Conservation (phyloP, 53 echinoderm and acorn worm species). For the Paelopatides confundens region DNA sequence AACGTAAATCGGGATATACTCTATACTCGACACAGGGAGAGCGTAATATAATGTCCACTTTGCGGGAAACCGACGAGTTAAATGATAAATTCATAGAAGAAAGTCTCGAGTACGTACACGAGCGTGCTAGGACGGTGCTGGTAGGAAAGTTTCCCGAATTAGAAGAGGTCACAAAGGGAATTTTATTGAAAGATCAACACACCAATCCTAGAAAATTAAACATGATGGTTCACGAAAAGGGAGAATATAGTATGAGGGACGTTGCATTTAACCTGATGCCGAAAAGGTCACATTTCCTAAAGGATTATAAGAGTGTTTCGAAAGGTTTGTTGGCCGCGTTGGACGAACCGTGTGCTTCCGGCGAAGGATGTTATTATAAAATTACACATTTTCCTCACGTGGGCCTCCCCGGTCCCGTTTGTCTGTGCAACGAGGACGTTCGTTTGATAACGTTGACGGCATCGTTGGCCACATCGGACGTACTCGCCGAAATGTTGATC, state of each 20-base stretch:
- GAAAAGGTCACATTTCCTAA: background rate
- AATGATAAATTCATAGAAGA: background rate
- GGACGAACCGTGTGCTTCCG: background rate
- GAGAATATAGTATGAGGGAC: background rate
- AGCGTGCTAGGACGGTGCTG: background rate
- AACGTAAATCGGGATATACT: background rate
- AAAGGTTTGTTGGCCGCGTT: background rate
- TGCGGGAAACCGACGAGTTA: background rate
- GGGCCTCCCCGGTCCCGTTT: background rate
- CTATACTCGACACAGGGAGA: background rate
- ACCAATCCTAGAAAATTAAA: background rate
- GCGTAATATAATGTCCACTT: background rate
- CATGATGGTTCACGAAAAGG: background rate
- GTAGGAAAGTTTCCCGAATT: background rate
- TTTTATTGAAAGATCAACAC: background rate
- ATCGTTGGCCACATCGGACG: background rate
- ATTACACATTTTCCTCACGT: background rate
- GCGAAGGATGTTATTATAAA: background rate
- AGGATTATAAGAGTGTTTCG: background rate
- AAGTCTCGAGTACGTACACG: background rate
- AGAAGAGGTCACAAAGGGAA: background rate
- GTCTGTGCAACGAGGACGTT: background rate
- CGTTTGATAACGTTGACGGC: background rate
- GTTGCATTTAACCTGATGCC: background rate
- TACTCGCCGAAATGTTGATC: background rate